A percentile compares a stretch with the other conserved stretches of the same genome.
These are phyloP conservation scores for Pionites leucogaster DNA, from an alignment of 2,113 vertebrate genomes.

Conservation along the genomic window DNA sequence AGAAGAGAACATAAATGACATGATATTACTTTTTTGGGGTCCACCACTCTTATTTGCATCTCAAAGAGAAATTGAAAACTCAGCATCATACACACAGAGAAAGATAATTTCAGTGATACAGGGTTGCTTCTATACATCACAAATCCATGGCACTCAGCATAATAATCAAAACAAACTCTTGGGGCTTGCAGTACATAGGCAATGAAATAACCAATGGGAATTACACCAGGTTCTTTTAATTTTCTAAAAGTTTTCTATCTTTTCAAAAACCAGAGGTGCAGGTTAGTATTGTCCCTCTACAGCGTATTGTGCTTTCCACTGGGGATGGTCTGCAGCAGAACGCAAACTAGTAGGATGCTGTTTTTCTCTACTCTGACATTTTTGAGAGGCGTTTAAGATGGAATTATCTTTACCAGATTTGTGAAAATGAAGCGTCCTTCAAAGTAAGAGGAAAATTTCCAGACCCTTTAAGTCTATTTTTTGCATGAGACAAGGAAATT, in stretches of 20 bases:
- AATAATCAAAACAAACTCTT: background rate
- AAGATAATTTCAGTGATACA: background rate
- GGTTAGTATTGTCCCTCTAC: background rate
- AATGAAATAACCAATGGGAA: background rate
- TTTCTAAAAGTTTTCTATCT: background rate
- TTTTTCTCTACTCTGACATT: background rate
- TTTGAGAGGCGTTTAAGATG: background rate
- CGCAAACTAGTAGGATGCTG: background rate
- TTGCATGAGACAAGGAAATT: background rate
- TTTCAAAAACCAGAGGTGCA: background rate
- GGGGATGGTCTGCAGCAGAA: background rate
- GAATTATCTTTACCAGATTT: background rate
- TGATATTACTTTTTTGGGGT: background rate
- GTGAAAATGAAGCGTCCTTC: background rate
- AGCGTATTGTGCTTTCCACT: background rate
- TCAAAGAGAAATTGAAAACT: background rate
- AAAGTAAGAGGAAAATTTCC: background rate
- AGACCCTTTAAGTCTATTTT: background rate
- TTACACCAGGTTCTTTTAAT: background rate
- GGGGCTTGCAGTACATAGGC: background rate
- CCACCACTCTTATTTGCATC: background rate
- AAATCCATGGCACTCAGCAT: background rate
- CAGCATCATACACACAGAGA: rapidly evolving
- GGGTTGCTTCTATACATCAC: background rate
- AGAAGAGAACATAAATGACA: background rate